Base-by-base conservation (phyloP, 2,797 vertebrate genomes). In the Helarctos malayanus region DNA sequence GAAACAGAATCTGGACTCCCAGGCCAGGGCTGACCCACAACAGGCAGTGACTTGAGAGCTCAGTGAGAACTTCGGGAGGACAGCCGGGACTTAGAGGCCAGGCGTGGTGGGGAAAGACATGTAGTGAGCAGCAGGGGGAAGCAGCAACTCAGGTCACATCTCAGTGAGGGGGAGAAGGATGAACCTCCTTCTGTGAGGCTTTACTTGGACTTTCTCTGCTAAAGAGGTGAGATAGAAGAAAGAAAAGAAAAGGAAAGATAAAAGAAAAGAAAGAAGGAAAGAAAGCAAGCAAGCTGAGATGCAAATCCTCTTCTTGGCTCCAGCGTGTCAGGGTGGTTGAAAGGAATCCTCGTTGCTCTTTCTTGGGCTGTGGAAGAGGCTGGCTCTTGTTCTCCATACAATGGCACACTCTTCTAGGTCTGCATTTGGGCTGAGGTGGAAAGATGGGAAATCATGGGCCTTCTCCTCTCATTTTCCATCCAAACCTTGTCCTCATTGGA, bases 1-100 rank as follows among this genome's bases (percentile, higher is more conserved):
- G 65, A 88, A 91, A 97, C 5, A 95, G 80, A 97, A 81, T 59
- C 49, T 81, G 19, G 90, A 68, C 35, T 32, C 65, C 45, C 52
- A 21, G 69, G 38, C 61, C 27, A 91, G 45, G 35, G 52, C 63
- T 91, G 69, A 86, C 32, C 59, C 75, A 49, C 1, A 71, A 47
- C 25, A 79, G 5, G 32, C 59, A 49, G 47, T 90, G 92, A 92
- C 47, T 82, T 32, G 52, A 96, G 49, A 93, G 85, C 63, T 25
- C 69, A 71, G 54, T 14, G 49, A 87, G 71, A 87, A 89, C 88
- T 68, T 79, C 59, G 73, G 68, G 84, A 69, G 68, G 14, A 29
- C 7, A n/a, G 32, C 29, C 27, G 45, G 79, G 49, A 63, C 57
- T 68, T 81, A 38, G n/a, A 91, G 56, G 54, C 19, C 71, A 81